Conservation (phyloP, 2,888 invertebrate species). For the Seladonia tumulorum region DNA sequence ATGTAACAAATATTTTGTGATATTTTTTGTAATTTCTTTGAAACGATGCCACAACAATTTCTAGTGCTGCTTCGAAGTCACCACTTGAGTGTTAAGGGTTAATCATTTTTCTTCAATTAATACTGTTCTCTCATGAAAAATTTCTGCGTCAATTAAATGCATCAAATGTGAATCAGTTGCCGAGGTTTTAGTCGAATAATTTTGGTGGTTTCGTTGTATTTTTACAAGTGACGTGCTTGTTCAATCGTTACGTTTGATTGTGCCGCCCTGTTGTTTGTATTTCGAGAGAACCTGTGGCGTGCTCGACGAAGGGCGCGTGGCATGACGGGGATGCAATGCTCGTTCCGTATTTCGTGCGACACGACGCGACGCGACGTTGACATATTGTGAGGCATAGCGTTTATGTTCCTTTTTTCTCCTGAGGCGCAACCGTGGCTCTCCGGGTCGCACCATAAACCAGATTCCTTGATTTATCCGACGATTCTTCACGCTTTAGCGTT, state of each 20-base stretch:
- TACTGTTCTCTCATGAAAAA: too few relatives aligned
- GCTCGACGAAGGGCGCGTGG: neutral
- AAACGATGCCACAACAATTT: too few relatives aligned
- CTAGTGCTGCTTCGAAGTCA: too few relatives aligned
- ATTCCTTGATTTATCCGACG: conserved; percentile 6
- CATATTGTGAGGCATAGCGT: conserved; percentile 6
- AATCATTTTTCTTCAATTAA: too few relatives aligned
- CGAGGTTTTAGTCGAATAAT: too few relatives aligned
- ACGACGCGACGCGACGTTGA: conserved; percentile 2
- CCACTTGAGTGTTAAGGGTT: too few relatives aligned
- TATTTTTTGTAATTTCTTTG: too few relatives aligned
- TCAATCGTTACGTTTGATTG: neutral
- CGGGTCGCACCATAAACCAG: neutral
- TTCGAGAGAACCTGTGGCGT: conserved; percentile 3
- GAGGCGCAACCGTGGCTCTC: conserved; percentile 1
- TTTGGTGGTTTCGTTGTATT: too few relatives aligned
- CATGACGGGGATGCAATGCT: conserved; percentile 2
- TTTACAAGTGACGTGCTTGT: too few relatives aligned
- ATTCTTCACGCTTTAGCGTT: conserved; percentile 6
- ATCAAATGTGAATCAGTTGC: too few relatives aligned
- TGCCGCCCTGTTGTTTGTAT: neutral
- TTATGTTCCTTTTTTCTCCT: conserved; percentile 6
- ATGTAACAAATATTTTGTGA: too few relatives aligned
- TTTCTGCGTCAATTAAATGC: too few relatives aligned
- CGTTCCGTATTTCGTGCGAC: conserved; percentile 6